These are phyloP conservation scores for Drosophila kambysellisi DNA, from an alignment of 2,888 invertebrate genomes.

Conservation along the genomic window DNA sequence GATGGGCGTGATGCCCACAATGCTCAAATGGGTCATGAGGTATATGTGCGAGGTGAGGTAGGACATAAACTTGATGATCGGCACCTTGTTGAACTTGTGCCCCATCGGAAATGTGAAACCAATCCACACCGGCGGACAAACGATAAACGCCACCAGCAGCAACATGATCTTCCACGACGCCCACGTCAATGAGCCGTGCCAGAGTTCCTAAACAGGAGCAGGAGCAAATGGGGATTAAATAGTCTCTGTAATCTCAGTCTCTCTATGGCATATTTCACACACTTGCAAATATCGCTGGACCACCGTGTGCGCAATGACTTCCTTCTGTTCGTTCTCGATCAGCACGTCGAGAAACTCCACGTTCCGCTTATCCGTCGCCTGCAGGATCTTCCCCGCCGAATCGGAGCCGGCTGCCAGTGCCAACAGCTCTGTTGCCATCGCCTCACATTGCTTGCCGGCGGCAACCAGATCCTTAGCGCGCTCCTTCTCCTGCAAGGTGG, in stretches of 20 bases:
- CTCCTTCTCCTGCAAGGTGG: constrained; percentile 93
- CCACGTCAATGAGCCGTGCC: constrained; percentile 99
- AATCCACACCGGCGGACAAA: constrained; percentile 98
- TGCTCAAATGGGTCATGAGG: constrained; percentile 95
- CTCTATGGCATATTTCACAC: constrained; percentile 82
- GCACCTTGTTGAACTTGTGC: constrained; percentile 98
- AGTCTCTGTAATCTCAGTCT: neutral
- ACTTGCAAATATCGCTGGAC: constrained; percentile 98
- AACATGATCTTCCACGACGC: constrained; percentile 97
- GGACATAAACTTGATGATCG: constrained; percentile 99
- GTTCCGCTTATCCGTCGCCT: constrained; percentile 97
- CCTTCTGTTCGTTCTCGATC: constrained; percentile 99
- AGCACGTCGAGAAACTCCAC: constrained; percentile 98
- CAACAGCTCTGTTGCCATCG: constrained; percentile 98
- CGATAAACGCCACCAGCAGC: constrained; percentile 95
- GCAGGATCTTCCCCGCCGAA: constrained; percentile 96
- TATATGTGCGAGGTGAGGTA: constrained; percentile 99
- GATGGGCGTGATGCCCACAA: constrained; percentile 95
- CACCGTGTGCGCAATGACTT: constrained; percentile 98
- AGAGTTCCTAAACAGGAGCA: constrained; percentile 93
- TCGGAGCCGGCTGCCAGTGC: constrained; percentile 97
- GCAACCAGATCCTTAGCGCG: constrained; percentile 97
- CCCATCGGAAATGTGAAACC: constrained; percentile 97
- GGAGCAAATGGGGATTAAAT: neutral
- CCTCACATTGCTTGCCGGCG: constrained; percentile 98